A percentile compares a stretch with the other conserved stretches of the same genome.
Conservation (phyloP, 2,888 invertebrate species). For the Leucozona laternaria region DNA sequence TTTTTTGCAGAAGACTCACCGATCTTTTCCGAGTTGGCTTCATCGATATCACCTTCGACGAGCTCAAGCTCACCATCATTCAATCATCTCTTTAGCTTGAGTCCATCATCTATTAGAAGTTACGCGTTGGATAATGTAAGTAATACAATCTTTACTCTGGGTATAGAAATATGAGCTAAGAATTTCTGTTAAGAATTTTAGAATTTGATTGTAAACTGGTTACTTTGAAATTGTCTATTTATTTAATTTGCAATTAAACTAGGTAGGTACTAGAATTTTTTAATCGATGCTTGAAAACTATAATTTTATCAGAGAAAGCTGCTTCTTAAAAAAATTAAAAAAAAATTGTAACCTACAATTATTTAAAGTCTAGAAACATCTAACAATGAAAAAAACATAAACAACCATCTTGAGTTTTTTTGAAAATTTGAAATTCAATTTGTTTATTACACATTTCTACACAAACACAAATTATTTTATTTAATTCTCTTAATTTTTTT, state of each 20-base stretch:
- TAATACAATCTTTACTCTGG: too few species aligned
- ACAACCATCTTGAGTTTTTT: background rate
- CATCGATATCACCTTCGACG: slow-evolving; percentile 80
- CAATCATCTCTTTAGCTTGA: slow-evolving; percentile 81
- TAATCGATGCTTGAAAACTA: too few species aligned
- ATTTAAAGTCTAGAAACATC: background rate
- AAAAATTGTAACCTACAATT: background rate
- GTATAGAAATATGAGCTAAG: too few species aligned
- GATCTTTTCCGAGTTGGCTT: slow-evolving; percentile 80
- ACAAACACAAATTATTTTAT: background rate
- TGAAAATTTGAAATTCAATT: slow-evolving; percentile 26
- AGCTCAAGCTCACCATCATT: slow-evolving; percentile 81
- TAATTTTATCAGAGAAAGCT: too few species aligned
- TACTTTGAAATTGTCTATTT: too few species aligned
- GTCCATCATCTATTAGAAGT: slow-evolving; percentile 80
- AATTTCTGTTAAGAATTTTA: too few species aligned
- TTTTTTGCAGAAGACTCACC: slow-evolving; percentile 80
- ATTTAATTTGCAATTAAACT: too few species aligned
- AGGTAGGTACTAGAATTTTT: background rate
- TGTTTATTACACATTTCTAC: background rate
- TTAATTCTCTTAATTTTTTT: background rate
- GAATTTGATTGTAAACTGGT: too few species aligned
- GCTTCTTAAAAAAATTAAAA: too few species aligned
- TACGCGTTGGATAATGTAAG: slow-evolving; percentile 81
- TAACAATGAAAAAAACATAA: too few species aligned